Evolutionary conservation across 2,797 vertebrate genomes (phyloP), one percentile per base, ranked within the genome.

Genomic region (Poeciliopsis paucimaculata): DNA sequence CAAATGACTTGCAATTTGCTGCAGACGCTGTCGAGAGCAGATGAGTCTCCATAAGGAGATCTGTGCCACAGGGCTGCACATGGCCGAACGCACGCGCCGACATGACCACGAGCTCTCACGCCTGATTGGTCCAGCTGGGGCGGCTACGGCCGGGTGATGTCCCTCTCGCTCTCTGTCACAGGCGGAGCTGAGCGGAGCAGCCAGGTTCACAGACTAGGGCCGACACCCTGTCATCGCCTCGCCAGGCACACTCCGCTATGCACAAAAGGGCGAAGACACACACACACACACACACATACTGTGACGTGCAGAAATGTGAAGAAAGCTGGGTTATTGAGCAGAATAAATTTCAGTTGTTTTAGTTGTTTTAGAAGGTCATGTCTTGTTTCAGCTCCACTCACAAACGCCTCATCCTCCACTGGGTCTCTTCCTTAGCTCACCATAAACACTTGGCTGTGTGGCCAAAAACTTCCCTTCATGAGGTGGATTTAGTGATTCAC

Each of bases 11-110:
- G 51, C 80, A 66, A 76, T 81, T 76, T 15, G 51, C 49, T 23
- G 11, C 74, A 53, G 81, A 79, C 82, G 64, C 83, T 75, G 81
- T 77, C 78, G 87, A 85, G 79, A 84, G 80, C 75, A 49, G 70
- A 53, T 88, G 77, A 82, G 78, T 85, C 55, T 86, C 90, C 88
- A 83, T 83, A 76, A 88, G 90, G 88, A 41, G 87, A 90, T 90
- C 89, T 93, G 91, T 94, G 93, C 90, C 90, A 90, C 88, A 57
- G 81, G 72, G 43, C 85, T 88, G 91, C 90, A 88, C 89, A 86
- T 57, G 82, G 89, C 73, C 18, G 83, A 87, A 73, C 85, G 87
- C 85, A 77, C 7, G 72, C 85, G 78, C 83, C 49, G 85, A 77
- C 70, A 78, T 45, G 36, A 81, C 89, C 86, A 79, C 82, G 75